A percentile compares a stretch with the other conserved stretches of the same genome.
Conservation (phyloP, 2,113 vertebrate species). For the Macheiramphus alcinus region DNA sequence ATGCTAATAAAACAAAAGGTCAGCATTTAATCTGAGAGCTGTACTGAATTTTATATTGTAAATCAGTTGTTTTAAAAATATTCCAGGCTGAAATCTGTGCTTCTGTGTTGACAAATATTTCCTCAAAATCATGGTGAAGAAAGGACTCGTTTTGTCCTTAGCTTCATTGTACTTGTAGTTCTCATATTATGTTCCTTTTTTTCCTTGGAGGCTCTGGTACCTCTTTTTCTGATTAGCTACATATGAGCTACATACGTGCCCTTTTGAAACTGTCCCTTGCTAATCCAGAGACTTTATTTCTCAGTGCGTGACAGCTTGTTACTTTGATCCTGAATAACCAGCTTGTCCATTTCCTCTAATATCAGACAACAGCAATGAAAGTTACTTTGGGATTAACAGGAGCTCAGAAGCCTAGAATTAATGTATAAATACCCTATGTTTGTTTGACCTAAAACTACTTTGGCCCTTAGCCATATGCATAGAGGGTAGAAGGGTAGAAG, state of each 20-base stretch:
- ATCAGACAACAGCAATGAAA: not conserved
- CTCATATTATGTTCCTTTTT: not conserved
- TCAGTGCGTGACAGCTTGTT: not conserved
- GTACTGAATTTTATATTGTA: not conserved
- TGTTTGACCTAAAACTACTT: not conserved
- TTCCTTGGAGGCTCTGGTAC: not conserved
- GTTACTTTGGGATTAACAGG: not conserved
- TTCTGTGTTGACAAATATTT: not conserved
- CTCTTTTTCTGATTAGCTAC: not conserved
- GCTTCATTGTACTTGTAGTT: not conserved
- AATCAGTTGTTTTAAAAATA: not conserved
- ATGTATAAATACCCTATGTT: not conserved
- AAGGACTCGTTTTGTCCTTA: not conserved
- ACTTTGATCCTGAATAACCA: not conserved
- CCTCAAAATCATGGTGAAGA: not conserved
- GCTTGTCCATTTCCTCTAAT: not conserved
- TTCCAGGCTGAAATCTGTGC: not conserved
- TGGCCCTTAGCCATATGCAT: not conserved
- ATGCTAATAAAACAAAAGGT: not conserved
- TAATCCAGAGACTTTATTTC: not conserved
- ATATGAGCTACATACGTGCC: accelerated
- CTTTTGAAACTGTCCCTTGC: not conserved
- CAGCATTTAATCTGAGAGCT: constrained; percentile 19
- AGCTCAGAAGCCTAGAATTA: not conserved
- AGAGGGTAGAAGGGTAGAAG: not conserved